Conservation (phyloP, 2,888 invertebrate genomes). For the Erebia aethiops region DNA sequence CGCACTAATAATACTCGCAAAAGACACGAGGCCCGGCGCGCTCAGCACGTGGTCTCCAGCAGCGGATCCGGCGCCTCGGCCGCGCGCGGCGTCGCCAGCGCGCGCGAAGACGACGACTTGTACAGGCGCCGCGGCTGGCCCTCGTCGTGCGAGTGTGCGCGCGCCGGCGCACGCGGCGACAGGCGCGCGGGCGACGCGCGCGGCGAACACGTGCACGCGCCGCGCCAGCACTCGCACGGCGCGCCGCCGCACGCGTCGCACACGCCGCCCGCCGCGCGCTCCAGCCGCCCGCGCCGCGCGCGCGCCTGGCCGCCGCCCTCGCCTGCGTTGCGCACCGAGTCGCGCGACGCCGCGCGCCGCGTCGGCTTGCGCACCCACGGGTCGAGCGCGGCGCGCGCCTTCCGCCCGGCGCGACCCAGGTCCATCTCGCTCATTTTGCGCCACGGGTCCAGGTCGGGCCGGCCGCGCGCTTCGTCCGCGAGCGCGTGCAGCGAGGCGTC, state of each 20-base stretch:
- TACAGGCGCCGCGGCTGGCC: conserved; percentile 60
- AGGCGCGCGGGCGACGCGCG: conserved; percentile 47
- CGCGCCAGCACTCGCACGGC: conserved; percentile 59
- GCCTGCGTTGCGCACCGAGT: conserved; percentile 41
- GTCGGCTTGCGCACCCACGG: conserved; percentile 43
- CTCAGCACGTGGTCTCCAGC: conserved; percentile 73
- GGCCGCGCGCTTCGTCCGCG: conserved; percentile 46
- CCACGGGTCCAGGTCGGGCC: conserved; percentile 60
- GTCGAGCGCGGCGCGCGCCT: conserved; percentile 38
- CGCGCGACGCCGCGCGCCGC: conserved; percentile 45
- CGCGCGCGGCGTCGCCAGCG: conserved; percentile 49
- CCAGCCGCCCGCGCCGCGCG: conserved; percentile 55
- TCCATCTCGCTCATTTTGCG: conserved; percentile 66
- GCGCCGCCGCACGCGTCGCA: conserved; percentile 60
- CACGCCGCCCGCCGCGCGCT: conserved; percentile 56
- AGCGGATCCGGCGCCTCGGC: conserved; percentile 59
- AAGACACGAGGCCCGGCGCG: conserved; percentile 43
- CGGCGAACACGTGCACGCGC: conserved; percentile 41
- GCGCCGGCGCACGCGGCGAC: conserved; percentile 46
- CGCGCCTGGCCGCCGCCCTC: conserved; percentile 41
- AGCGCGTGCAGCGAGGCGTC: conserved; percentile 43
- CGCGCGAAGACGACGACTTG: conserved; percentile 59
- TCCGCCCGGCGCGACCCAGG: conserved; percentile 45
- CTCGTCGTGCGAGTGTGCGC: conserved; percentile 60
- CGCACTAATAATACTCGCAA: conserved; percentile 79